Evolutionary conservation across 2,797 vertebrate genomes (phyloP).

Genomic region (Bothrops alternatus): DNA sequence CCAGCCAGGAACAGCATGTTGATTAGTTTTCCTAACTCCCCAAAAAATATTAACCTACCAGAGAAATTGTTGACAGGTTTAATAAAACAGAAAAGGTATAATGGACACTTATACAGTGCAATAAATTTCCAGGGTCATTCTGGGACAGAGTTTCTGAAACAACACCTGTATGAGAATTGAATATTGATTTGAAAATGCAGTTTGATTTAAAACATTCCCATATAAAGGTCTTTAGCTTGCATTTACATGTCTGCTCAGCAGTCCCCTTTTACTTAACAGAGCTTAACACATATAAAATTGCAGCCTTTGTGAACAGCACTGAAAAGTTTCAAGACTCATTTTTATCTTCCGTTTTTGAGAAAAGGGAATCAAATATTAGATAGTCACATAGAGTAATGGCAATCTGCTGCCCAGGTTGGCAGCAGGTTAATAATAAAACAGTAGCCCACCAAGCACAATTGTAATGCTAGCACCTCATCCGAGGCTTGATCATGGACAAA

Average conservation of each 20-base stretch:
- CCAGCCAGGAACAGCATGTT: neutral
- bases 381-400: neutral
- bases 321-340: neutral
- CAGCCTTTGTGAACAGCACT: neutral
- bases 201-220: neutral
- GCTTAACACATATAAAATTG: neutral
- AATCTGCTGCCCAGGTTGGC: no score
- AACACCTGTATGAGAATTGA: neutral
- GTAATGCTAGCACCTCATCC: neutral
- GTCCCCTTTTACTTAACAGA: neutral
- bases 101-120: neutral
- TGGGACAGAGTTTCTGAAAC: neutral
- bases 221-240: no score
- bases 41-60: neutral
- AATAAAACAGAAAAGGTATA: neutral
- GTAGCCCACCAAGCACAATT: neutral
- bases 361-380: neutral
- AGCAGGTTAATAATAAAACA: neutral
- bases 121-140: neutral
- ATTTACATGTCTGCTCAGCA: neutral
- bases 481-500: neutral
- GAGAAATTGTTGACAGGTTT: neutral
- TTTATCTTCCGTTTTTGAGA: neutral
- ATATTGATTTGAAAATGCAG: neutral
- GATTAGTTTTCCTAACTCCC: neutral